Percentiles rank a stretch among this genome's conserved stretches.
These are phyloP conservation scores for Crambe crambe DNA, from an alignment of 37 sponge, comb jelly and placozoan species.

Conservation along the genomic window DNA sequence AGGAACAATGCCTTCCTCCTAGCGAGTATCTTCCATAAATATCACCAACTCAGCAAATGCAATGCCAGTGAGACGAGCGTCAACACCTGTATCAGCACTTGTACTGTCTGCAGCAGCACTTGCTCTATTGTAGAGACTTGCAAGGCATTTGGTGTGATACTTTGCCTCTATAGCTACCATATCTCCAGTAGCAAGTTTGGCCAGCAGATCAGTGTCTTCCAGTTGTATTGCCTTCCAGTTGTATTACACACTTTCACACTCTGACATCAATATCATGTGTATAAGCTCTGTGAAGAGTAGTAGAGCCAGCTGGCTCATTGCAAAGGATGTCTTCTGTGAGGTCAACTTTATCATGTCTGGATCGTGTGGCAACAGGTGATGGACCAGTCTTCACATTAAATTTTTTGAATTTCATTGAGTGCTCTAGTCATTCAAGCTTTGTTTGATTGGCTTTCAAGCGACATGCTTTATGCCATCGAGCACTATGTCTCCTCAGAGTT, in stretches of 20 bases:
- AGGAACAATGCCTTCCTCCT: neutral
- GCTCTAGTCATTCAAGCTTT: too few relatives aligned
- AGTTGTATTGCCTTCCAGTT: too few relatives aligned
- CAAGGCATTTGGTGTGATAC: neutral
- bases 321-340: neutral
- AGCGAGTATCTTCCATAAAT: too few relatives aligned
- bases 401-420: too few relatives aligned
- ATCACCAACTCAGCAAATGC: too few relatives aligned
- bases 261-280: neutral
- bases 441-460: too few relatives aligned
- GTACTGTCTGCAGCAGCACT: neutral
- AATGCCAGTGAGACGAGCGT: neutral
- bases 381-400: neutral
- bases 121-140: neutral
- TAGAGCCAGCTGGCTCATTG: neutral
- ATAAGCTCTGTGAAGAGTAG: neutral
- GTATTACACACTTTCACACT: neutral
- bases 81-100: neutral
- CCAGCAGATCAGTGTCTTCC: neutral
- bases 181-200: neutral
- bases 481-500: too few relatives aligned
- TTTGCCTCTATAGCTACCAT: neutral
- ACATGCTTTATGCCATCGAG: too few relatives aligned
- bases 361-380: neutral
- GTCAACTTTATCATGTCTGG: neutral